These are phyloP conservation scores for Babyrousa celebensis DNA, from an alignment of 2,797 vertebrate species.

Conservation along the genomic window DNA sequence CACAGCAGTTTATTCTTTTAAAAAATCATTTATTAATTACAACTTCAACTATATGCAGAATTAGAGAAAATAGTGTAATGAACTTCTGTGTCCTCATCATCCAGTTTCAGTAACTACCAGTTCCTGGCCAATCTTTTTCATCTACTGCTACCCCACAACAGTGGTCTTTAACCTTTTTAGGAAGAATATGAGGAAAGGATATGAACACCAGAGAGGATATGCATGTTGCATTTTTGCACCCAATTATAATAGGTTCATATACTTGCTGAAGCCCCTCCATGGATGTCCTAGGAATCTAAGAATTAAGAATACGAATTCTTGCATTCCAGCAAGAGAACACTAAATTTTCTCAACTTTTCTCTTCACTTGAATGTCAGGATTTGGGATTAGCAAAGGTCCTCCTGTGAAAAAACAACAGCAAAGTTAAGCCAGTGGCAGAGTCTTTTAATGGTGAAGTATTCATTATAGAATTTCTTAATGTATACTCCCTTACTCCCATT, in stretches of 20 bases:
- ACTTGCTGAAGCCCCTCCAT: constrained; percentile 40
- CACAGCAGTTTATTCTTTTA: neutral
- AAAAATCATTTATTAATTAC: constrained; percentile 52
- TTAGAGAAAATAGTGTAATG: neutral
- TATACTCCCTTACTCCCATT: neutral
- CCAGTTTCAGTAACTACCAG: neutral
- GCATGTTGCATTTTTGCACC: neutral
- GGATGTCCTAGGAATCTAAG: neutral
- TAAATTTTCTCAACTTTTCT: constrained; percentile 49
- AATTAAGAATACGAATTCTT: constrained; percentile 44
- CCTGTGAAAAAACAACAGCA: neutral
- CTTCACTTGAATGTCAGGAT: neutral
- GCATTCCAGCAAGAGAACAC: neutral
- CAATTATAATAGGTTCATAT: neutral
- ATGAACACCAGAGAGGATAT: neutral
- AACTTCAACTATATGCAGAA: constrained; percentile 32
- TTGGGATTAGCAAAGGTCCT: constrained; percentile 3
- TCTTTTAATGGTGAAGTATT: constrained; percentile 50
- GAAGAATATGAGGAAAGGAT: constrained; percentile 9
- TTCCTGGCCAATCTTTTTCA: neutral
- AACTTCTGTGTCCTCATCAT: neutral
- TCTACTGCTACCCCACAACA: neutral
- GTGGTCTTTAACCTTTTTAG: neutral
- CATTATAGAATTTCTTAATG: neutral
- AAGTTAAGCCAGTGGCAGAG: neutral